Conservation (phyloP, 2,888 invertebrate species). For the Orchesellides sinensis region DNA sequence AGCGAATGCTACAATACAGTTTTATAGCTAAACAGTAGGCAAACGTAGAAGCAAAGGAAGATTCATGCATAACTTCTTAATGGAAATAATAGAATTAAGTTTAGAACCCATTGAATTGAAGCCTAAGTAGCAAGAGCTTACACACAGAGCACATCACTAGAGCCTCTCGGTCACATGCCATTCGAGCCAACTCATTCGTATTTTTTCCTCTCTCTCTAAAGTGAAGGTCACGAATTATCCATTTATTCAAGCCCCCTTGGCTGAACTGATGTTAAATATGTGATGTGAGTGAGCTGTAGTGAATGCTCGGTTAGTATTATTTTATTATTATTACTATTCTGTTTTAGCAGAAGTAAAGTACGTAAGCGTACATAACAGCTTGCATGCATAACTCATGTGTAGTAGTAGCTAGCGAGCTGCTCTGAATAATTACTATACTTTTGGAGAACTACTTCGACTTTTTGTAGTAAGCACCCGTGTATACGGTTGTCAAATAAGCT, state of each 20-base stretch:
- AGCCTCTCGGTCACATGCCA: slow-evolving; percentile 14
- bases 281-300: slow-evolving; percentile 11
- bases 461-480: no score
- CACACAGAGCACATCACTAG: neutral
- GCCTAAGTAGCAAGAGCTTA: neutral
- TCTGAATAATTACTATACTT: slow-evolving; percentile 7
- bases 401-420: neutral
- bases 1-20: neutral
- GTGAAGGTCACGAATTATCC: slow-evolving; percentile 50
- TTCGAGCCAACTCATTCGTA: slow-evolving; percentile 19
- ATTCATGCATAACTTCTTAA: neutral
- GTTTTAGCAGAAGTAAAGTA: neutral
- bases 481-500: no score
- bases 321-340: neutral
- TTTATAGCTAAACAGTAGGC: neutral
- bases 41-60: neutral
- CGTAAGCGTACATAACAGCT: neutral
- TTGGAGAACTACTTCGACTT: no score
- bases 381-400: neutral
- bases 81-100: neutral
- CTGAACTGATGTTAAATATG: no score
- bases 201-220: neutral
- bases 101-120: neutral
- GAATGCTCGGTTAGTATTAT: neutral
- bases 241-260: slow-evolving; percentile 15